phyloP scores from a whole-genome alignment of 2,797 vertebrate genomes.

The Neopelma chrysocephalum region DNA sequence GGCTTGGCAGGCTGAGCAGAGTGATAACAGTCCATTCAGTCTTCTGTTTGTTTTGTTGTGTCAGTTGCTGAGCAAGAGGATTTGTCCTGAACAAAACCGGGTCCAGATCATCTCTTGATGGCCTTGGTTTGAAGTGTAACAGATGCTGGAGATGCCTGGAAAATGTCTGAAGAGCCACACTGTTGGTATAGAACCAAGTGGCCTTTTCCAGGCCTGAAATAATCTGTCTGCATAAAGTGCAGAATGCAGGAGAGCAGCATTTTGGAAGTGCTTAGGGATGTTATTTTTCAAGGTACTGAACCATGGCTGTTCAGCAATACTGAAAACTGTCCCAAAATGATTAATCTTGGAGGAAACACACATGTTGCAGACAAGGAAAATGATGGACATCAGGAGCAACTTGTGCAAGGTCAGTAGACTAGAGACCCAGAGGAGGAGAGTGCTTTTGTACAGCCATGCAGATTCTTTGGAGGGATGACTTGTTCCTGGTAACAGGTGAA shows the following conservation, averaged over 20 bases:
- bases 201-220: neutral
- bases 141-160: neutral
- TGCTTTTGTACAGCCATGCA: neutral
- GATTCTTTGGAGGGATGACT: neutral
- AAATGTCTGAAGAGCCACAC: neutral
- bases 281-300: neutral
- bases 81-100: neutral
- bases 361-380: neutral
- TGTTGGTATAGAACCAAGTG: neutral
- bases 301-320: neutral
- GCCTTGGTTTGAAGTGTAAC: neutral
- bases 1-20: neutral
- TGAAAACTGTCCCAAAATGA: neutral
- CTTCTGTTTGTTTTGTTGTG: neutral
- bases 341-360: neutral
- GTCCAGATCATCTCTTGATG: neutral
- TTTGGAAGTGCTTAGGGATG: neutral
- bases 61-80: conserved; percentile 9
- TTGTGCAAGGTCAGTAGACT: neutral
- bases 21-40: neutral
- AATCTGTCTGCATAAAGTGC: neutral
- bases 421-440: neutral
- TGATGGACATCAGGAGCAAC: neutral
- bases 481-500: neutral
- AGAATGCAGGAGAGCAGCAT: neutral